Base-by-base conservation (phyloP, 2,888 invertebrate genomes). In the Chalcosyrphus nemorum region DNA sequence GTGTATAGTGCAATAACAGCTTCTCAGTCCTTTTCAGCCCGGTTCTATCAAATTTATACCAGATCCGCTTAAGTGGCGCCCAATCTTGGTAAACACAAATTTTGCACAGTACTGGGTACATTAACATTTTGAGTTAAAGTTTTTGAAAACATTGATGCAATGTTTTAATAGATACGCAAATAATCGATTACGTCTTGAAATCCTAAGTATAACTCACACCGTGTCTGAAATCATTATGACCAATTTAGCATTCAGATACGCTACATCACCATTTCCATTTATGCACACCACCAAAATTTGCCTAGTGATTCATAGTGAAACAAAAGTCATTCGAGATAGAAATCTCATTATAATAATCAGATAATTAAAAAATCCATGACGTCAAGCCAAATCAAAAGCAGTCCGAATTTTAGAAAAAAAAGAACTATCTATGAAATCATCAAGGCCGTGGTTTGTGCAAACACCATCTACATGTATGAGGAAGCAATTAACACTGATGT, bases 401-500 rank as follows among this genome's bases (percentile, higher is more conserved):
- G 35, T 57, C 57, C 29, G 47, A 66, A 29, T 15, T 7, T 1
- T 4, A 17, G n/a, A 56, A 5, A 43, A 21, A 11, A 52, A 71
- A 38, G 21, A 9, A 50, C 47, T 21, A 47, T 0, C 13, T 29
- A 17, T 52, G 45, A 63, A 29, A 21, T 65, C 35, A 56, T 35
- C 75, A 71, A 71, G 21, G 47, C 32, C 47, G 13, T 35, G 35
- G 11, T n/a, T n/a, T 15, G n/a, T 43, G 17, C 29, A 13, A 35
- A 19, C 9, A 45, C 6, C 13, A 4, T 11, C 13, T 21, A 11
- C n/a, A 38, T 13, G 11, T 27, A 7, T 38, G 35, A 41, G 32
- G 1, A 13, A 45, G n/a, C 29, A 75, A 66, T 75, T 75, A 65
- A 21, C 75, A 66, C 65, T 57, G 56, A 66, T 66, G 65, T 66